These are phyloP conservation scores for Cetonia aurata DNA, from an alignment of 2,888 invertebrate genomes.

Conservation along the genomic window DNA sequence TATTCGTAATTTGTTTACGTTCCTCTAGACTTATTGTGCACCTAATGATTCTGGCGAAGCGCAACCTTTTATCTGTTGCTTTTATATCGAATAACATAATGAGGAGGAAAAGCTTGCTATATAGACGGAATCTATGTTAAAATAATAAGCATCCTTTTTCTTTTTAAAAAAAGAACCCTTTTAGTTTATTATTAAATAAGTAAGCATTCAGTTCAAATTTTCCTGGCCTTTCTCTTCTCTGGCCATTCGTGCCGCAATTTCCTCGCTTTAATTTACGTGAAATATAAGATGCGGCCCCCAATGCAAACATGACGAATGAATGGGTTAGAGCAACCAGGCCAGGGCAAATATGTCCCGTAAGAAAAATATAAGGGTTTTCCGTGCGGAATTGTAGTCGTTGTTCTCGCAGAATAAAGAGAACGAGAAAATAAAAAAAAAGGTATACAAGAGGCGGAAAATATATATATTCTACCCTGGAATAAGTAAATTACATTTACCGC, in stretches of 20 bases:
- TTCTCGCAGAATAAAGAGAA: conserved; percentile 15
- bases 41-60: too few species aligned
- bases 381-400: conserved; percentile 8
- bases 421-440: conserved; percentile 3
- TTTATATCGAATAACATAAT: too few species aligned
- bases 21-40: too few species aligned
- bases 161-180: too few species aligned
- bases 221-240: not conserved
- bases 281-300: conserved; percentile 31
- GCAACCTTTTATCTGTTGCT: too few species aligned
- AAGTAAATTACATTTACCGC: conserved; percentile 23
- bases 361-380: conserved; percentile 30
- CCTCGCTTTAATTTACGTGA: conserved; percentile 31
- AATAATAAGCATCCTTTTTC: too few species aligned
- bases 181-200: conserved; percentile 13
- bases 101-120: too few species aligned
- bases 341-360: conserved; percentile 29
- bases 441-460: conserved; percentile 3
- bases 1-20: too few species aligned
- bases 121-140: too few species aligned
- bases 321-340: conserved; percentile 18
- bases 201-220: conserved; percentile 16
- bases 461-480: conserved; percentile 12
- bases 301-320: conserved; percentile 36
- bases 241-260: not conserved